Evolutionary conservation across 2,113 vertebrate species (phyloP), one percentile per base, ranked within the genome.

Genomic region (Pterocles orientalis): DNA sequence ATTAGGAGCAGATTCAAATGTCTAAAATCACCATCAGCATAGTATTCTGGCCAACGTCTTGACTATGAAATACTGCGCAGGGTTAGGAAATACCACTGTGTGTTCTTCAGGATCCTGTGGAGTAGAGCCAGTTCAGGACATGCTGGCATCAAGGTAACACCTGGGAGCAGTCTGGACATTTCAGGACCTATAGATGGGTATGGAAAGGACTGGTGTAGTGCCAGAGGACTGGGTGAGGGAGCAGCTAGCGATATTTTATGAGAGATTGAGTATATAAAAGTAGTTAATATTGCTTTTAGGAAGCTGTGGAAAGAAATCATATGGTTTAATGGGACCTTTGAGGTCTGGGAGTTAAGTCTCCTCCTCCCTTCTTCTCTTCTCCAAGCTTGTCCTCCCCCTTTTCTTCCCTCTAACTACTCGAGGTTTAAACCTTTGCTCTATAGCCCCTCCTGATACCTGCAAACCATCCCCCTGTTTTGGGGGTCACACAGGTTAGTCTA

Each of bases 381-480:
- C 23, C 13, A 34, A 60, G 7, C 3, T 76, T 60, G 5, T 25
- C 20, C 28, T 29, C 12, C 8, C 5, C 14, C 3, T 70, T 88
- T 69, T 56, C 51, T 54, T 9, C 9, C 6, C 16, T 88, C 6
- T 9, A 7, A n/a, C 16, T 50, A 3, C 56, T 51, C 54, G 36
- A 57, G 4, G 13, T 64, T 77, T 83, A 51, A 71, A 31, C 1
- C 24, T 54, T 36, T 26, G 4, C 24, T 82, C 29, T 56, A 9
- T 5, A 45, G 16, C 18, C 5, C 2, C 43, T 57, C 15, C 36
- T 10, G 8, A 47, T 21, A 69, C 1, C 18, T 5, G 2, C 19
- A 69, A 43, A 39, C 25, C 29, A 41, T 9, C 6, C 9, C 18
- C 14, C 4, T 33, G 1, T 77, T 69, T 69, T 29, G 34, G 39